Evolutionary conservation across 2,113 vertebrate species (phyloP), one percentile per base, ranked within the genome.

Genomic region (Phrynosoma platyrhinos): DNA sequence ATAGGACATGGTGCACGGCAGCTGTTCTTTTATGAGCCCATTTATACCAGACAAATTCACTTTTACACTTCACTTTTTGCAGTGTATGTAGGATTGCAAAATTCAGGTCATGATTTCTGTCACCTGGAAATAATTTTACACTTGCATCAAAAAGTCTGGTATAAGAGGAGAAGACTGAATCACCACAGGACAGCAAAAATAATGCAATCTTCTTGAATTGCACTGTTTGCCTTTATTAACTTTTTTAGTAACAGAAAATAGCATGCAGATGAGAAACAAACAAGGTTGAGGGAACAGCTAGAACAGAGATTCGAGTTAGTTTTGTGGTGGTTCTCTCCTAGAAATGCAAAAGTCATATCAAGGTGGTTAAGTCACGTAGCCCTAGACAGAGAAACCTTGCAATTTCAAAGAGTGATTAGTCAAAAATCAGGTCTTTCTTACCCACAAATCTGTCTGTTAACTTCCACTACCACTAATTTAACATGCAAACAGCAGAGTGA

Each of bases 121-220:
- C 16, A n/a, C 20, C 84, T 42, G 36, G 68, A 79, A 68, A 14
- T 62, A 84, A 75, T 55, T 75, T n/a, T 16, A 9, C 23, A 66
- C 21, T 36, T 58, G 30, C 3, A 58, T 2, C 42, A 66, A n/a
- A 13, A 40, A 27, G 36, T 77, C 84, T 86, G 62, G 84, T 68
- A 69, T 68, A 72, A 93, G 75, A 90, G 87, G 83, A 95, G 87
- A 74, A 88, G 55, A 78, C 80, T 88, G 0, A 1, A 80, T 79
- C 23, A 78, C 69, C 76, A 90, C 30, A 30, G 76, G n/a, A 7
- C 83, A 77, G 36, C 90, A 69, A 92, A 89, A 92, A 91, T 4
- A 58, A 5, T 84, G 83, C 89, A 81, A 83, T 74, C 47, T 55
- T 79, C 92, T 16, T 5, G 5, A 2, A 89, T 52, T 90, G 88